Percentiles rank a stretch among this genome's conserved stretches.
Evolutionary conservation across 2,888 invertebrate species (phyloP).

Genomic region (Allacma fusca): DNA sequence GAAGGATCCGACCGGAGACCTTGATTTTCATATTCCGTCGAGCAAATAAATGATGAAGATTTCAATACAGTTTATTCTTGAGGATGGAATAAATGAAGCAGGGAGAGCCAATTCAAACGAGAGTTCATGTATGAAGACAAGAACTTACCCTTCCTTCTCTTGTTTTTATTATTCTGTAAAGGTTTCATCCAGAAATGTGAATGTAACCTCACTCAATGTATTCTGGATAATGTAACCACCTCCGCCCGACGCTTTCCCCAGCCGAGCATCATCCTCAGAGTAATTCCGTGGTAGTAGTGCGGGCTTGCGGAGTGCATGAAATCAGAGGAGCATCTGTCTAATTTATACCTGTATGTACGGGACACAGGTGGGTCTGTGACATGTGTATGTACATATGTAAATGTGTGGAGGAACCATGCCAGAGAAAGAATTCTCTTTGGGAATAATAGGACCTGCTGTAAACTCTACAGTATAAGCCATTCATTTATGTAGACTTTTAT

Average conservation of each 20-base stretch:
- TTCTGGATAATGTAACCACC: neutral
- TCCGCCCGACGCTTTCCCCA: neutral
- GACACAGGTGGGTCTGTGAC: constrained; percentile 24
- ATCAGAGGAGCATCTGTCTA: constrained; percentile 11
- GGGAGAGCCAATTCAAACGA: neutral
- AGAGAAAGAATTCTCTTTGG: neutral
- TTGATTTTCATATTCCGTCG: constrained; percentile 8
- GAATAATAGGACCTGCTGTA: constrained; percentile 17
- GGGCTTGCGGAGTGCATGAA: neutral
- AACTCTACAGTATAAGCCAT: neutral
- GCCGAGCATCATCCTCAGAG: too few species aligned
- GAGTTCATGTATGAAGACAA: neutral
- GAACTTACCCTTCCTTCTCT: constrained; percentile 13
- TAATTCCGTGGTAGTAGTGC: too few species aligned
- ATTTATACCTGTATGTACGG: neutral
- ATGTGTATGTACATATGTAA: neutral
- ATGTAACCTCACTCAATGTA: constrained; percentile 10
- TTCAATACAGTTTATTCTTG: neutral
- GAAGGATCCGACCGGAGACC: neutral
- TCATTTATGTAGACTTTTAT: constrained; percentile 28
- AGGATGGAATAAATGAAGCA: neutral
- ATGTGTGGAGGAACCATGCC: neutral
- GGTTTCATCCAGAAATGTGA: neutral
- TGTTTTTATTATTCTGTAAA: constrained; percentile 11
- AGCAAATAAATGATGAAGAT: constrained; percentile 13